These are phyloP conservation scores for Saiga tatarica DNA, from an alignment of 2,113 vertebrate genomes.

Conservation along the genomic window DNA sequence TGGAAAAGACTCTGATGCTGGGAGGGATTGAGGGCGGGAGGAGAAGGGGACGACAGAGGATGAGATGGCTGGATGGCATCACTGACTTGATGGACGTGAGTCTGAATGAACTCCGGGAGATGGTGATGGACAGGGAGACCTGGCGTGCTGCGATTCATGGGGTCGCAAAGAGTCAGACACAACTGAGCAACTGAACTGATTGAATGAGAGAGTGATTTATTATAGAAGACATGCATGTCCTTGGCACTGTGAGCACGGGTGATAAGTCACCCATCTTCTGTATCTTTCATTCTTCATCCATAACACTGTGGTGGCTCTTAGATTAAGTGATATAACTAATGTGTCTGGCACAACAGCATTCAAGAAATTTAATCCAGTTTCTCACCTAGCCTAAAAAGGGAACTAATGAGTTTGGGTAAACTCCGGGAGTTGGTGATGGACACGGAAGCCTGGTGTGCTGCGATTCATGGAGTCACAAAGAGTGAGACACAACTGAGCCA, in stretches of 20 bases:
- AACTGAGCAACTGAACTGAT: too few species aligned
- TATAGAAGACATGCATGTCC: neutral
- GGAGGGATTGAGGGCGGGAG: too few species aligned
- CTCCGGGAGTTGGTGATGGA: neutral
- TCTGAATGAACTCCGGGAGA: too few species aligned
- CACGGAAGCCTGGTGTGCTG: neutral
- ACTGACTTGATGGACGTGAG: too few species aligned
- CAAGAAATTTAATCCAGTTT: neutral
- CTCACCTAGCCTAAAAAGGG: neutral
- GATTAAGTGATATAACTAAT: neutral
- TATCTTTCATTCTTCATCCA: neutral
- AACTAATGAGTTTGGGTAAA: neutral
- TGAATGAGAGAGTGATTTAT: neutral
- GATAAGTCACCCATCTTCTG: neutral
- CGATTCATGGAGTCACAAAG: neutral
- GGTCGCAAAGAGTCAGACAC: too few species aligned
- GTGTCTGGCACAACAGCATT: neutral
- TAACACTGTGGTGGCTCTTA: neutral
- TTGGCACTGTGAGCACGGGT: neutral
- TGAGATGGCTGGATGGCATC: too few species aligned
- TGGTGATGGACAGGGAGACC: too few species aligned
- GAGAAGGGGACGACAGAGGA: too few species aligned
- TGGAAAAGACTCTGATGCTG: too few species aligned
- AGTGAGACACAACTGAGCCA: rapidly evolving
- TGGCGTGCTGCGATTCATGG: too few species aligned